Evolutionary conservation across 2,888 invertebrate species (phyloP), one percentile per base, ranked within the genome.

Genomic region (Euproctis similis): DNA sequence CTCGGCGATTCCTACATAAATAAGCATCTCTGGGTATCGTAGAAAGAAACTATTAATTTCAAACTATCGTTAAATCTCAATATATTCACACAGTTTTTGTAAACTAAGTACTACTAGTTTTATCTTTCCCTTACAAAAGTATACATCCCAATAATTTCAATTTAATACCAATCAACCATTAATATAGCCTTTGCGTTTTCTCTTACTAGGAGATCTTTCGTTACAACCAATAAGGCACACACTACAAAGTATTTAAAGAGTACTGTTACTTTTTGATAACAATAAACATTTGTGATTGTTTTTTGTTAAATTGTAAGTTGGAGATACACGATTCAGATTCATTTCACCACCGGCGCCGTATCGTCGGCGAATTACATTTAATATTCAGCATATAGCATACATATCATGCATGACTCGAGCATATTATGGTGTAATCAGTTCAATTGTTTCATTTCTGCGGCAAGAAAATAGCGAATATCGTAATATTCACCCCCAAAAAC

Each of bases 331-430:
- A 66, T 57, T 64, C 63, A 59, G 62, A 67, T 61, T 63, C 58
- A 65, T 63, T 60, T 62, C 56, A 55, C 55, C 50, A 53, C 31
- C 45, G 77, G 74, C 76, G 76, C 73, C 74, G 51, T 39, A 30
- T 39, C 46, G 70, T 54, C 73, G 71, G 62, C 55, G 52, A 56
- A 59, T 69, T 70, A 66, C 63, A 66, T 66, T 62, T 59, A 63
- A 66, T 63, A 65, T 63, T 68, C 67, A 59, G 67, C 69, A 74
- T 67, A 69, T n/a, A n/a, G n/a, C n/a, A n/a, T 72, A 69, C 64
- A 70, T 66, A 64, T 66, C 63, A 59, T 59, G 62, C 61, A 54
- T 63, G 64, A 42, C 36, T 42, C 28, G 31, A 42, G 30, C 36
- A 30, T 36, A 24, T n/a, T 30, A 29, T 22, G 21, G 39, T 25